Conservation (phyloP, 1,140 invertebrate species). For the Coboldia fuscipes region DNA sequence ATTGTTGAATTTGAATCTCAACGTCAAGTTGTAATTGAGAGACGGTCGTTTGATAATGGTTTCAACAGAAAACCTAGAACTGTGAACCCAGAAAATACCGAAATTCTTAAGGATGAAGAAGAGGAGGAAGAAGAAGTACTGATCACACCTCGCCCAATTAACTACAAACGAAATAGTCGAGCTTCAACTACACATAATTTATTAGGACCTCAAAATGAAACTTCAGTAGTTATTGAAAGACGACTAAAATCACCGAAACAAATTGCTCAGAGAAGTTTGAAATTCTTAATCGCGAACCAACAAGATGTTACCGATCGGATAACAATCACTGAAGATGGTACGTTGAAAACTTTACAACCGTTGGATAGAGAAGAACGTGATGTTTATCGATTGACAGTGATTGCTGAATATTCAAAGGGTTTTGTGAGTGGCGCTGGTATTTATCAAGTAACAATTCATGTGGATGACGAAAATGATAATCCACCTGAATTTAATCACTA, state of each 20-base stretch:
- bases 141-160: background rate
- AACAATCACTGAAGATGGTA: constrained; percentile 52
- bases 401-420: constrained; percentile 47
- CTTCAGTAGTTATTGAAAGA: no score
- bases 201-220: no score
- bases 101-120: background rate
- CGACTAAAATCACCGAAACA: no score
- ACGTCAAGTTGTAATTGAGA: background rate
- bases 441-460: constrained; percentile 53
- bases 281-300: constrained; percentile 58
- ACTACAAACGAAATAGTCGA: no score
- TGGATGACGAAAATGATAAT: constrained; percentile 83
- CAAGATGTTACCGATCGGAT: constrained; percentile 54
- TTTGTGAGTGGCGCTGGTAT: constrained; percentile 40
- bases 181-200: no score
- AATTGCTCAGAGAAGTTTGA: constrained; percentile 12
- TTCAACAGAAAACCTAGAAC: no score
- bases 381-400: constrained; percentile 54
- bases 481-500: constrained; percentile 53
- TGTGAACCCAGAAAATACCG: no score
- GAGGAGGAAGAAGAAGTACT: background rate
- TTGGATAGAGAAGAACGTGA: constrained; percentile 55
- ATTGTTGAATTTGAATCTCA: background rate
- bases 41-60: background rate
- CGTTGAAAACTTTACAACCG: constrained; percentile 47